These are phyloP conservation scores for Lichenostomus cassidix DNA, from an alignment of 2,113 vertebrate species.

Conservation along the genomic window DNA sequence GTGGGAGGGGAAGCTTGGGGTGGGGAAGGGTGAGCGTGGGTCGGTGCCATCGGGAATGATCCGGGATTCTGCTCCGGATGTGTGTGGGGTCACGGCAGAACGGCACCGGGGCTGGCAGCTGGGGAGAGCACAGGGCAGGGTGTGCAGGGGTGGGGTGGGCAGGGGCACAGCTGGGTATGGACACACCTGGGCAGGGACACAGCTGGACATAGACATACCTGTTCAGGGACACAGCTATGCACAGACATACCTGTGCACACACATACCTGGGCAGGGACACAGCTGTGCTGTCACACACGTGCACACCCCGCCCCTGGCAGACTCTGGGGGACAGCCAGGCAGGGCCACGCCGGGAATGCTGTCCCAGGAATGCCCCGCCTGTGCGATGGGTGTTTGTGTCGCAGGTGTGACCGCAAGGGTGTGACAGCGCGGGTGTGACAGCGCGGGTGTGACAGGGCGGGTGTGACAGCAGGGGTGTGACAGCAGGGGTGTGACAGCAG, in stretches of 20 bases:
- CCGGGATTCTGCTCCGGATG: neutral
- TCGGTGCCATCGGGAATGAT: accelerated
- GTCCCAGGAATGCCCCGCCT: neutral
- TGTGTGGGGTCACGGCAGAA: too few relatives aligned
- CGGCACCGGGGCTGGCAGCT: neutral
- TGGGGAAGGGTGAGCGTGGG: accelerated
- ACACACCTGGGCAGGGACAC: accelerated
- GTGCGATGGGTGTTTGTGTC: too few relatives aligned
- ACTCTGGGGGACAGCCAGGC: too few relatives aligned
- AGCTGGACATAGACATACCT: too few relatives aligned
- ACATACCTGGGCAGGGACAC: neutral
- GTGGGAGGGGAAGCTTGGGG: neutral
- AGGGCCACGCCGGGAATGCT: neutral
- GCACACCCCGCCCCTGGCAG: neutral
- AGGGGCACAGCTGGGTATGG: neutral
- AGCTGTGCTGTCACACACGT: accelerated
- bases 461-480: too few relatives aligned
- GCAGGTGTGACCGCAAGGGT: neutral
- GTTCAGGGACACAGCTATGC: neutral
- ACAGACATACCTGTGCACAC: too few relatives aligned
- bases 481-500: too few relatives aligned
- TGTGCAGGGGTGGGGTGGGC: neutral
- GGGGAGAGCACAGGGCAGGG: too few relatives aligned
- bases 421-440: too few relatives aligned
- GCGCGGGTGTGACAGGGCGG: too few relatives aligned